Percentiles rank a stretch among this genome's conserved stretches.
Evolutionary conservation across 2,888 invertebrate genomes (phyloP).

Genomic region (Craniophora ligustri): DNA sequence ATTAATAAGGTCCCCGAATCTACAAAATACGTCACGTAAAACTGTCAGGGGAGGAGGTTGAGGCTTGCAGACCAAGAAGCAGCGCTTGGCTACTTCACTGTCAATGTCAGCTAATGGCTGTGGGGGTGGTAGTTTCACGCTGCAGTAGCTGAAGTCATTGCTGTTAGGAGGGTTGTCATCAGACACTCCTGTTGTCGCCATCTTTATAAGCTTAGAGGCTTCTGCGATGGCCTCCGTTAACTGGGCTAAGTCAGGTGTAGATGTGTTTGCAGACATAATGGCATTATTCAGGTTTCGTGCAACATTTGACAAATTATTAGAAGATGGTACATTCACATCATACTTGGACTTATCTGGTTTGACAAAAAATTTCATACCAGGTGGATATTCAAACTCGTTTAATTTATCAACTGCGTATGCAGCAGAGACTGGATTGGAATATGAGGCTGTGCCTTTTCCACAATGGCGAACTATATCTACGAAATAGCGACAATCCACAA

Average conservation of each 20-base stretch:
- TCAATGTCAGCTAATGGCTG: constrained; percentile 92
- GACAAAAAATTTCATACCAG: constrained; percentile 94
- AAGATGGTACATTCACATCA: constrained; percentile 62
- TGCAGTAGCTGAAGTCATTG: constrained; percentile 87
- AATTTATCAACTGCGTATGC: constrained; percentile 94
- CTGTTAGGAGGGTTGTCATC: constrained; percentile 63
- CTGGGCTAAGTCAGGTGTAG: constrained; percentile 89
- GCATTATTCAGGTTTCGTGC: constrained; percentile 71
- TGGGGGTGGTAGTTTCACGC: constrained; percentile 91
- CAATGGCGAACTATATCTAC: constrained; percentile 81
- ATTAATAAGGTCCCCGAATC: constrained; percentile 96
- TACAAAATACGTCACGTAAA: constrained; percentile 95
- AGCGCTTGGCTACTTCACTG: constrained; percentile 90
- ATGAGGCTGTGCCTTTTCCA: constrained; percentile 78
- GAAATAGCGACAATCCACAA: constrained; percentile 78
- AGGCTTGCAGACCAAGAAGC: constrained; percentile 90
- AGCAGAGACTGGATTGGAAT: constrained; percentile 78
- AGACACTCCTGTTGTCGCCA: constrained; percentile 82
- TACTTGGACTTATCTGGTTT: constrained; percentile 87
- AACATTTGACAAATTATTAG: constrained; percentile 65
- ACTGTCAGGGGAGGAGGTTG: constrained; percentile 93
- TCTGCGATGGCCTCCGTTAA: constrained; percentile 93
- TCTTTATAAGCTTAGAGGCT: constrained; percentile 92
- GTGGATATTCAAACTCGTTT: constrained; percentile 97
- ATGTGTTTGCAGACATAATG: constrained; percentile 63